Evolutionary conservation across 2,888 invertebrate species (phyloP), one percentile per base, ranked within the genome.

Genomic region (Idaea aversata): DNA sequence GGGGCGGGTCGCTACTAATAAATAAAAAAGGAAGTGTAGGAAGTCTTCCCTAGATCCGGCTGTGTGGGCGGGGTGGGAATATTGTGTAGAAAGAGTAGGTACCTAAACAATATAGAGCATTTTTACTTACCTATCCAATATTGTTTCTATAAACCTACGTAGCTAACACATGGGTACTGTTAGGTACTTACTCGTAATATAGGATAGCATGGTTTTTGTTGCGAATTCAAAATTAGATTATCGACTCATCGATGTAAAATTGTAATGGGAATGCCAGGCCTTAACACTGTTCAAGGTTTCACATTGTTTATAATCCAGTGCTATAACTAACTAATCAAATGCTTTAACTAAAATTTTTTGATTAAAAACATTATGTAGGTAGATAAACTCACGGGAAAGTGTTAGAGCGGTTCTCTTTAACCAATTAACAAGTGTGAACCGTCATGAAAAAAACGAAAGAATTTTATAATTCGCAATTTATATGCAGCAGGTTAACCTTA

Each of bases 181-280:
- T 7, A 36, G 36, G 13, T 10, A n/a, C n/a, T n/a, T n/a, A n/a
- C n/a, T n/a, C n/a, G n/a, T n/a, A n/a, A n/a, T n/a, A n/a, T 10
- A 7, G 10, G 13, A 7, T 47, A 47, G 47, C 47, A 47, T 10
- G 10, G 7, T 47, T 47, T 47, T 47, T 47, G 47, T 47, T 47
- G 47, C 47, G 47, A 47, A 47, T 47, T 10, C 47, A 47, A 47
- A 47, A 13, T 47, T 70, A 74, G 69, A 72, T 15, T 25, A 62
- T 38, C 62, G 67, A 72, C 67, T 74, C 72, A 72, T 70, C 70
- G 65, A 63, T 66, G 68, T 67, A 68, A 64, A 71, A 71, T 64
- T 70, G 63, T 72, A 68, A 67, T 66, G 65, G 73, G 74, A 80
- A 83, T 81, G 81, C 79, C 83, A 82, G 82, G 82, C 83, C 69